A percentile compares a stretch with the other conserved stretches of the same genome.
phyloP scores from a whole-genome alignment of 2,797 vertebrate genomes.

The Myotis daubentonii region DNA sequence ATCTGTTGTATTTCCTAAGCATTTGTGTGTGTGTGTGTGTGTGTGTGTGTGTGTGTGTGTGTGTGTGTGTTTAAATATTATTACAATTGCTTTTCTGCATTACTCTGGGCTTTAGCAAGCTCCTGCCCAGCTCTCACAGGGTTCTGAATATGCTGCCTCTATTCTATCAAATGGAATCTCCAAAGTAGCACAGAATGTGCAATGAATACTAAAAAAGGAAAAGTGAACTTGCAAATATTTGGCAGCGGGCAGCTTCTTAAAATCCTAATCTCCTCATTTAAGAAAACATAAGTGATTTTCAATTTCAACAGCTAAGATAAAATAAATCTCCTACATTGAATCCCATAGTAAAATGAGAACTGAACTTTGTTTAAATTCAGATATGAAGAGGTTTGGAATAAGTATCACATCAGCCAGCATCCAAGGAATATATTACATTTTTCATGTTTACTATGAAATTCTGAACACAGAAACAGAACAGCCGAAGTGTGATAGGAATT shows the following conservation, averaged over 20 bases:
- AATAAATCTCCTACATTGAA: slow-evolving; percentile 3
- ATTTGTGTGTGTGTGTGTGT: not conserved
- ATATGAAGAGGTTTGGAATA: not conserved
- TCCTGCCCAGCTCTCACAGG: not conserved
- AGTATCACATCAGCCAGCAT: not conserved
- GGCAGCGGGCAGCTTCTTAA: slow-evolving; percentile 30
- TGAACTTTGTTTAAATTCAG: not conserved
- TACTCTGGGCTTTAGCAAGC: not conserved
- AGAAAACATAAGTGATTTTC: slow-evolving; percentile 53
- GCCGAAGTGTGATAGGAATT: not conserved
- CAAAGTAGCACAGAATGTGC: not conserved
- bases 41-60: too few species aligned
- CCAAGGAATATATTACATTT: not conserved
- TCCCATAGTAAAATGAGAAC: not conserved
- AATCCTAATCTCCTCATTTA: slow-evolving; percentile 24
- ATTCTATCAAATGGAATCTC: not conserved
- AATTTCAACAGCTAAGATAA: slow-evolving; percentile 30
- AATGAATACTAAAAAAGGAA: not conserved
- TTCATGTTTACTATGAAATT: not conserved
- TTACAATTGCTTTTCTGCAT: not conserved
- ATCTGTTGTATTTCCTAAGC: not conserved
- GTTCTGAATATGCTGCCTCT: not conserved
- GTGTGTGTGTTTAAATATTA: not conserved
- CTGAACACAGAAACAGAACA: not conserved
- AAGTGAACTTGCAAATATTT: slow-evolving; percentile 2